A percentile compares a stretch with the other conserved stretches of the same genome.
phyloP scores from a whole-genome alignment of 1,140 invertebrate species.

The Lutraria rhynchaena region DNA sequence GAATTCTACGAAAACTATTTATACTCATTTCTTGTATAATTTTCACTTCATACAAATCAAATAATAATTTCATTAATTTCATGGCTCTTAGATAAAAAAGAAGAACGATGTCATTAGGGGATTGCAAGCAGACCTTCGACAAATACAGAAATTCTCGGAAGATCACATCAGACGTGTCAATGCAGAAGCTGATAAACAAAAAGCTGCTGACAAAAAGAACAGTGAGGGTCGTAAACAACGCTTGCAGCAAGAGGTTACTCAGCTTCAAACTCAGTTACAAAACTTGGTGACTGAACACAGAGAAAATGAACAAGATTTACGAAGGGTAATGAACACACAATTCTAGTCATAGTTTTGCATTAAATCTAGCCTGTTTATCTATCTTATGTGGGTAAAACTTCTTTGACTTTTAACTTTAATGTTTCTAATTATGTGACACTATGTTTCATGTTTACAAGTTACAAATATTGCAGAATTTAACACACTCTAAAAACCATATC shows the following conservation, averaged over 20 bases:
- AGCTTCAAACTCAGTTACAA: conserved; percentile 75
- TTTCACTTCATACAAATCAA: neutral
- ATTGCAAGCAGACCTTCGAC: conserved; percentile 78
- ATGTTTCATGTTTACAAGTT: too few relatives aligned
- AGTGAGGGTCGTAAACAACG: conserved; percentile 79
- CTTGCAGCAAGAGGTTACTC: conserved; percentile 73
- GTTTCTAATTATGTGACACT: too few relatives aligned
- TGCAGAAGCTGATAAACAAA: conserved; percentile 80
- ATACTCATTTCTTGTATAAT: too few relatives aligned
- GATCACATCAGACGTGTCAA: conserved; percentile 78
- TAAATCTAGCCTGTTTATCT: too few relatives aligned
- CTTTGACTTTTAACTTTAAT: too few relatives aligned
- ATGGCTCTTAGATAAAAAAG: conserved; percentile 77
- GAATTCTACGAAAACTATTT: neutral
- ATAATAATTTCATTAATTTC: neutral
- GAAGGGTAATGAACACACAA: too few relatives aligned
- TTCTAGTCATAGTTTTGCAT: too few relatives aligned
- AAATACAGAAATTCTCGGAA: conserved; percentile 81
- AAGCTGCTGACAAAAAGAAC: conserved; percentile 79
- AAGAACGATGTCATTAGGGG: conserved; percentile 81
- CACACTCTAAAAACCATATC: too few relatives aligned
- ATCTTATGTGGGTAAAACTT: too few relatives aligned
- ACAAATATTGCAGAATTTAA: too few relatives aligned
- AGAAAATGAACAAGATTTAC: conserved; percentile 78
- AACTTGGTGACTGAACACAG: conserved; percentile 79